A percentile compares a stretch with the other conserved stretches of the same genome.
Conservation (phyloP, 1,140 invertebrate genomes). For the Branchinecta lynchi region DNA sequence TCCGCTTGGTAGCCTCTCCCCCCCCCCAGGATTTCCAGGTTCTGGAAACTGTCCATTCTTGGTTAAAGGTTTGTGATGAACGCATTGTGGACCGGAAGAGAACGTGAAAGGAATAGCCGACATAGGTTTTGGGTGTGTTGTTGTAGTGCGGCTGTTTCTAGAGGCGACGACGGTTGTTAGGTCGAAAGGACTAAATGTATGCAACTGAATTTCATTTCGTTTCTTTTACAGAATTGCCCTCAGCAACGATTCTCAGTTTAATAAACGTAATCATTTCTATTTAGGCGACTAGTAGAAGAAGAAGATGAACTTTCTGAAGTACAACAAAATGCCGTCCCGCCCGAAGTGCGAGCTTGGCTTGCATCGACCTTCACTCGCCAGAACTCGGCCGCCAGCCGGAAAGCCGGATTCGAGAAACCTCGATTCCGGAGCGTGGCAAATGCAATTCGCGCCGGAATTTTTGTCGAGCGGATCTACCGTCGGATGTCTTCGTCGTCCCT, state of each 20-base stretch:
- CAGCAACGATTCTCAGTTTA: neutral
- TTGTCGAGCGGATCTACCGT: slow-evolving; percentile 89
- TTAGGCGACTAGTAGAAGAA: slow-evolving; percentile 60
- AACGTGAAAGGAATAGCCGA: too few relatives aligned
- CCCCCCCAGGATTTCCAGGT: too few relatives aligned
- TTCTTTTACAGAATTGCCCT: too few relatives aligned
- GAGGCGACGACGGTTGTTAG: too few relatives aligned
- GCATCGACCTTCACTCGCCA: slow-evolving; percentile 93
- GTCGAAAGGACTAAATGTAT: too few relatives aligned
- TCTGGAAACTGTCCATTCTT: too few relatives aligned
- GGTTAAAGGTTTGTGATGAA: too few relatives aligned
- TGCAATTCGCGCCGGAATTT: slow-evolving; percentile 89
- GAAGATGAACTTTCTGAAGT: slow-evolving; percentile 88
- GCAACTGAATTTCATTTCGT: too few relatives aligned
- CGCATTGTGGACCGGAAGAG: too few relatives aligned
- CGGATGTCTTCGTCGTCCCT: slow-evolving; percentile 63
- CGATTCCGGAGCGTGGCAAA: slow-evolving; percentile 92
- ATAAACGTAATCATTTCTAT: neutral
- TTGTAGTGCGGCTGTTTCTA: too few relatives aligned
- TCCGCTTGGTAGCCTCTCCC: too few relatives aligned
- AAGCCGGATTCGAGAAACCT: slow-evolving; percentile 58
- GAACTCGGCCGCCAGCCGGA: slow-evolving; percentile 44
- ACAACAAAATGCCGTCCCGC: slow-evolving; percentile 86
- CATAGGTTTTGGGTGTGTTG: too few relatives aligned
- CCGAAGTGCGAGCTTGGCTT: slow-evolving; percentile 89